Conservation (phyloP, 2,797 vertebrate species). For the Percopsis omiscomaycus region DNA sequence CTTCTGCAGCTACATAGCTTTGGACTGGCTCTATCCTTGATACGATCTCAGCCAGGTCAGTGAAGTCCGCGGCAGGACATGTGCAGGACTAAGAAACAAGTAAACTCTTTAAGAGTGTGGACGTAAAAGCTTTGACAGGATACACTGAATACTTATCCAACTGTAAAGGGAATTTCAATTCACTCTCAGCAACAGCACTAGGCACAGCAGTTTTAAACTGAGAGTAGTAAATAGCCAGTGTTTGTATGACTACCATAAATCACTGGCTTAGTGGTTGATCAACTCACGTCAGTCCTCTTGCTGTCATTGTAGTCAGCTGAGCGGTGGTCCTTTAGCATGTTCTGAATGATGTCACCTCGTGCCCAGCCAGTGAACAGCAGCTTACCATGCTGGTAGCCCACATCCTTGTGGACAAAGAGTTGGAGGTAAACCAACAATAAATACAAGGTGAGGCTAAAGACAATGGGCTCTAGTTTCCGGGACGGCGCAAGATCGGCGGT, state of each 20-base stretch:
- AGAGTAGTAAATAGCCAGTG: not conserved
- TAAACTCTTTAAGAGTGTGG: not conserved
- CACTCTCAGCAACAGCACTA: too few species aligned
- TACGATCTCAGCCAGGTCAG: slow-evolving; percentile 94
- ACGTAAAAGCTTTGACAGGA: not conserved
- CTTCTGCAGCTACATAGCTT: slow-evolving; percentile 83
- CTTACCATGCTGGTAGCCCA: slow-evolving; percentile 91
- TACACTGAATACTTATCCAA: too few species aligned
- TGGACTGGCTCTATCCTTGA: slow-evolving; percentile 93
- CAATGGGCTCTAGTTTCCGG: too few species aligned
- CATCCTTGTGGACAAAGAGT: slow-evolving; percentile 75
- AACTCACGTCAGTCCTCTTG: slow-evolving; percentile 82
- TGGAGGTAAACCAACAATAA: not conserved
- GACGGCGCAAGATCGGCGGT: too few species aligned
- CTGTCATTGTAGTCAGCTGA: slow-evolving; percentile 89
- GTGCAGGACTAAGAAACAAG: slow-evolving; percentile 69
- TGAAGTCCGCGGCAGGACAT: slow-evolving; percentile 88
- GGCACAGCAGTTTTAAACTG: too few species aligned
- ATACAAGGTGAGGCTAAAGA: not conserved
- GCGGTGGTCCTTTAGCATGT: slow-evolving; percentile 90
- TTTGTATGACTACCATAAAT: not conserved
- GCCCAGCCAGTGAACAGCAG: slow-evolving; percentile 90
- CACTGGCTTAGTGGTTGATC: not conserved
- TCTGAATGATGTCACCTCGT: slow-evolving; percentile 88
- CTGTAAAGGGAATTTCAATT: too few species aligned